A percentile compares a stretch with the other conserved stretches of the same genome.
These are phyloP conservation scores for Aythya baeri DNA, from an alignment of 2,113 vertebrate species.

Conservation along the genomic window DNA sequence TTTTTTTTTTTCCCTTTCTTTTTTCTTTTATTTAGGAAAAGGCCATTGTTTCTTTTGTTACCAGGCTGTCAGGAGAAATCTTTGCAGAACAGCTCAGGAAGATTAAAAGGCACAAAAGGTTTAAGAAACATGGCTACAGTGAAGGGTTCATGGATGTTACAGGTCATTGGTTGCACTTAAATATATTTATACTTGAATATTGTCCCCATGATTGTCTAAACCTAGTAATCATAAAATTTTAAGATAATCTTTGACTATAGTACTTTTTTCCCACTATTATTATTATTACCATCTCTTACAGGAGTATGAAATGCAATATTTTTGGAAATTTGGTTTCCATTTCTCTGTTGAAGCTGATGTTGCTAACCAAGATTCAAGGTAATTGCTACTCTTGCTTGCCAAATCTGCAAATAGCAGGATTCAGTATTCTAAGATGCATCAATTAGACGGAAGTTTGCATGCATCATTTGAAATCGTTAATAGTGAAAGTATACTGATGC, in stretches of 20 bases:
- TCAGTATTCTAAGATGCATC: neutral
- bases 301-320: neutral
- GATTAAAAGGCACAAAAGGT: slow-evolving; percentile 55
- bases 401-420: slow-evolving; percentile 18
- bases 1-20: slow-evolving; percentile 23
- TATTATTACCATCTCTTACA: neutral
- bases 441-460: neutral
- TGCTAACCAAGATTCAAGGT: neutral
- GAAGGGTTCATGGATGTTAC: neutral
- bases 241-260: neutral
- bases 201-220: neutral
- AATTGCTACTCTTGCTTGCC: neutral
- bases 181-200: neutral
- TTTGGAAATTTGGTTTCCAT: neutral
- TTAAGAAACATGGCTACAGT: slow-evolving; percentile 4
- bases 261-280: neutral
- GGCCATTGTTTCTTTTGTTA: slow-evolving; percentile 60
- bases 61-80: slow-evolving; percentile 28
- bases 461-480: neutral
- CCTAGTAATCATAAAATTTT: neutral
- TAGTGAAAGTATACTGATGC: neutral
- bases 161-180: neutral
- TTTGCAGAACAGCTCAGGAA: slow-evolving; percentile 40
- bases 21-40: slow-evolving; percentile 51
- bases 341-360: neutral